These are phyloP conservation scores for Incurvaria masculella DNA, from an alignment of 2,888 invertebrate species.

Conservation along the genomic window DNA sequence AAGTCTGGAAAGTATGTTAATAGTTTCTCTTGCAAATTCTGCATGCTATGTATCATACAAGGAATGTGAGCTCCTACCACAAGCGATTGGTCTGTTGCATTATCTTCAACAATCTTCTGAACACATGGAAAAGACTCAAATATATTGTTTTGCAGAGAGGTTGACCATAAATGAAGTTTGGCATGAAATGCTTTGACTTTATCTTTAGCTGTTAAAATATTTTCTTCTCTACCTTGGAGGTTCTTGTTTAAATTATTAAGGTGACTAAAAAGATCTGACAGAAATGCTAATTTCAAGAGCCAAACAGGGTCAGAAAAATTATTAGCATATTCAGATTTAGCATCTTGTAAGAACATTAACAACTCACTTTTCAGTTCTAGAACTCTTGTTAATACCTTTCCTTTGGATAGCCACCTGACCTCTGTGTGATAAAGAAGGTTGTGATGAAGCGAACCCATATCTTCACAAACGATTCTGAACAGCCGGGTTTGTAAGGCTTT, in stretches of 20 bases:
- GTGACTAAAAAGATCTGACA: slow-evolving; percentile 12
- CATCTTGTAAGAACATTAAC: slow-evolving; percentile 15
- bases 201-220: slow-evolving; percentile 9
- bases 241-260: slow-evolving; percentile 10
- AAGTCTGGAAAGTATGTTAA: slow-evolving; percentile 8
- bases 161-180: slow-evolving; percentile 11
- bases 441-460: slow-evolving; percentile 20
- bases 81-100: slow-evolving; percentile 17
- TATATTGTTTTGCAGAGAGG: slow-evolving; percentile 15
- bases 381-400: slow-evolving; percentile 17
- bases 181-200: slow-evolving; percentile 11
- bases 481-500: slow-evolving; percentile 20
- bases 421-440: slow-evolving; percentile 20
- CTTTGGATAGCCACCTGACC: slow-evolving; percentile 20
- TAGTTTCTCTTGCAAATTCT: slow-evolving; percentile 19
- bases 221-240: slow-evolving; percentile 11
- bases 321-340: slow-evolving; percentile 16
- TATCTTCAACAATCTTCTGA: slow-evolving; percentile 21
- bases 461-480: slow-evolving; percentile 20
- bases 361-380: slow-evolving; percentile 14
- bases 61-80: slow-evolving; percentile 19
- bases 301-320: slow-evolving; percentile 15
- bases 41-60: slow-evolving; percentile 22
- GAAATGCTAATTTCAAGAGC: slow-evolving; percentile 16
- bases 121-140: slow-evolving; percentile 23